phyloP scores from a whole-genome alignment of 2,113 vertebrate genomes.

The Octodon degus region DNA sequence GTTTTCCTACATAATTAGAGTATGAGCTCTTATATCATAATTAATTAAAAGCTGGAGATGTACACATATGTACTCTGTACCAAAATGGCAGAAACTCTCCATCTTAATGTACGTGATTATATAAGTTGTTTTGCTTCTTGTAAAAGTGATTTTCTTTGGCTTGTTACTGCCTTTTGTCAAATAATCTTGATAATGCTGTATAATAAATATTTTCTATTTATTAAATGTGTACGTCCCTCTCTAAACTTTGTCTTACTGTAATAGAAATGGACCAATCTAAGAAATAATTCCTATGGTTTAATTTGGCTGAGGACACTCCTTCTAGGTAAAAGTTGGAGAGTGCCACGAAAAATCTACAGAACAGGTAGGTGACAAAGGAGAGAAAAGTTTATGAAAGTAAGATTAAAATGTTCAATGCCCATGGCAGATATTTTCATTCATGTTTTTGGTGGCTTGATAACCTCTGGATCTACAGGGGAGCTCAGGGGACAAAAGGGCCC shows the following conservation, averaged over 20 bases:
- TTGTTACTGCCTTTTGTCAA: conserved; percentile 86
- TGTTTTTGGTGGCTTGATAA: background rate
- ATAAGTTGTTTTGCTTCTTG: conserved; percentile 82
- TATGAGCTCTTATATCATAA: conserved; percentile 90
- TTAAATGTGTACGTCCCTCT: conserved; percentile 73
- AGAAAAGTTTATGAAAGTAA: background rate
- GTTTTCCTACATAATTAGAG: conserved; percentile 89
- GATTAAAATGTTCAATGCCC: background rate
- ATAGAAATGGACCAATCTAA: background rate
- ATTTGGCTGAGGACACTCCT: background rate
- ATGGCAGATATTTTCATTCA: background rate
- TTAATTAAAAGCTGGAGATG: conserved; percentile 86
- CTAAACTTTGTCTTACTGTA: background rate
- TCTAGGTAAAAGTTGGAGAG: background rate
- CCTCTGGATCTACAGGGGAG: background rate
- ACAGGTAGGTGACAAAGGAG: background rate
- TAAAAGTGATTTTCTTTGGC: conserved; percentile 83
- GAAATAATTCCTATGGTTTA: background rate
- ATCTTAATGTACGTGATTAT: conserved; percentile 81
- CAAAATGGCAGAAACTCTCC: conserved; percentile 80
- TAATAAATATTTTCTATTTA: conserved; percentile 90
- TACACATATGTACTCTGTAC: conserved; percentile 81
- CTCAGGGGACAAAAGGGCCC: background rate
- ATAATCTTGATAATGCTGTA: conserved; percentile 87
- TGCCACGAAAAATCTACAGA: background rate